Conservation (phyloP, 1,140 invertebrate species). For the Belonocnema kinseyi region DNA sequence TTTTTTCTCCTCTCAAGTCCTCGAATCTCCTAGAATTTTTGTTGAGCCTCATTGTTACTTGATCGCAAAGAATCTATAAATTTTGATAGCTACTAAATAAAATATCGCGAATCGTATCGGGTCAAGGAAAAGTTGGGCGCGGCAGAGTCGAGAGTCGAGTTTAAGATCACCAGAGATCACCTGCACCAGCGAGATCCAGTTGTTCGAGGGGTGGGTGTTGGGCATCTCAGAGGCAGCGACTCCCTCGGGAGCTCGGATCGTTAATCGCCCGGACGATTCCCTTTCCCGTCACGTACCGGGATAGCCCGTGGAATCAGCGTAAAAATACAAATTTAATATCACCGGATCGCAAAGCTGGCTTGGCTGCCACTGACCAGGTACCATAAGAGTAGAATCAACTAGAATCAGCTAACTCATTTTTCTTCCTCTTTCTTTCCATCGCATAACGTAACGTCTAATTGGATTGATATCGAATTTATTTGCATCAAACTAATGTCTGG, state of each 20-base stretch:
- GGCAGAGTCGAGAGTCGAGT: constrained; percentile 38
- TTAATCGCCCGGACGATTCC: constrained; percentile 75
- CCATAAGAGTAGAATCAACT: constrained; percentile 58
- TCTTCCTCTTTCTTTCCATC: constrained; percentile 43
- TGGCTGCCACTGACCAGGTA: constrained; percentile 56
- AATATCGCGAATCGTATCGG: constrained; percentile 61
- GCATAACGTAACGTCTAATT: constrained; percentile 20
- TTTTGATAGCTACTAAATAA: constrained; percentile 75
- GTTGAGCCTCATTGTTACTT: constrained; percentile 58
- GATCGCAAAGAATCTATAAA: constrained; percentile 67
- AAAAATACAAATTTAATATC: constrained; percentile 78
- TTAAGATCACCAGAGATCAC: constrained; percentile 39
- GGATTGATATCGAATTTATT: constrained; percentile 15
- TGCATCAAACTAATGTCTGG: background rate
- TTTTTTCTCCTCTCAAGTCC: background rate
- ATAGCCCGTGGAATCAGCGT: constrained; percentile 77
- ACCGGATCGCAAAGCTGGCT: constrained; percentile 54
- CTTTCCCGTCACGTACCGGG: constrained; percentile 74
- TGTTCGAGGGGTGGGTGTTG: constrained; percentile 34
- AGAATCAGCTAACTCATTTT: constrained; percentile 47
- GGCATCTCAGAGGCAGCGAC: constrained; percentile 43
- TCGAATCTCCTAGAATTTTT: constrained; percentile 22
- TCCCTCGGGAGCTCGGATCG: constrained; percentile 72
- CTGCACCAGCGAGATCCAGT: constrained; percentile 11
- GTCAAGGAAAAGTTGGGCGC: constrained; percentile 41